These are phyloP conservation scores for Dicentrarchus labrax DNA, from an alignment of 2,113 vertebrate genomes.

Conservation along the genomic window DNA sequence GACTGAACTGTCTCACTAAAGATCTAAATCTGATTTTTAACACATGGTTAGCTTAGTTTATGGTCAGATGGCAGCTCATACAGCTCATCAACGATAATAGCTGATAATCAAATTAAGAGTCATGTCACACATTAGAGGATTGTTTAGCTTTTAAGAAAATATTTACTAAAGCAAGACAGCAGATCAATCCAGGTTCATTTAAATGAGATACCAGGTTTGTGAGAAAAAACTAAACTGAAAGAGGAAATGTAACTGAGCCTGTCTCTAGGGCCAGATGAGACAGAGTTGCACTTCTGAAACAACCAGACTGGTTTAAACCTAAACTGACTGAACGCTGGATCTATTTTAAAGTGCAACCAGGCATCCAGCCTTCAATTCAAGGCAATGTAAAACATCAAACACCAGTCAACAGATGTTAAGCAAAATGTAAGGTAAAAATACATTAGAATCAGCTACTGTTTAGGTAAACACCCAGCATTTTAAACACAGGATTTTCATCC, in stretches of 20 bases:
- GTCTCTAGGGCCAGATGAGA: not conserved
- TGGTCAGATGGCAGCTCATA: not conserved
- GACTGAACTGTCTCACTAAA: not conserved
- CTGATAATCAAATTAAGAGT: not conserved
- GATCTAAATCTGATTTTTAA: not conserved
- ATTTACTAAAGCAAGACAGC: no score
- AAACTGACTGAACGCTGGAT: not conserved
- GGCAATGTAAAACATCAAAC: not conserved
- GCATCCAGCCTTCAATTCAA: not conserved
- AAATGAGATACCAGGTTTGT: not conserved
- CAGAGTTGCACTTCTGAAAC: slow-evolving; percentile 15
- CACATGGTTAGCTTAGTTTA: not conserved
- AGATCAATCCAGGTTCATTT: not conserved
- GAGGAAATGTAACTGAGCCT: slow-evolving; percentile 7
- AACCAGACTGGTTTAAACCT: not conserved
- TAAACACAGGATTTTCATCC: not conserved
- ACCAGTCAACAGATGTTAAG: not conserved
- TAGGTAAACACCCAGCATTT: not conserved
- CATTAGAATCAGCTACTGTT: not conserved
- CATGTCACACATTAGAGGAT: not conserved
- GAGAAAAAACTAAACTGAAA: not conserved
- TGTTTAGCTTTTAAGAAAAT: not conserved
- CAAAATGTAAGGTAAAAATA: not conserved
- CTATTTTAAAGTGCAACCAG: not conserved
- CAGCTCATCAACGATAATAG: not conserved